A percentile compares a stretch with the other conserved stretches of the same genome.
Conservation (phyloP, 2,797 vertebrate genomes). For the Tragopan temminckii region DNA sequence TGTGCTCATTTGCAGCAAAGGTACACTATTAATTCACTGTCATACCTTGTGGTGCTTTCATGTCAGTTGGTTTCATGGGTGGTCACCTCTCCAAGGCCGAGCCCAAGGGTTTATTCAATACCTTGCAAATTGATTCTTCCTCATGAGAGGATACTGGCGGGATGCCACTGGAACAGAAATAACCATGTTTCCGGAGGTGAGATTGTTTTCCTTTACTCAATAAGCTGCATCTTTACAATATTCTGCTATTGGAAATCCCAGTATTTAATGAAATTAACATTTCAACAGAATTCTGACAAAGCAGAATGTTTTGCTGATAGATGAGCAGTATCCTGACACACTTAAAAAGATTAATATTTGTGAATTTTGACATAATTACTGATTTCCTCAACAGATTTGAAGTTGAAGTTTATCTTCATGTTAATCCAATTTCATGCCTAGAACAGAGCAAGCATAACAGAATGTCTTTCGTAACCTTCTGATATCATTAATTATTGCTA, state of each 20-base stretch:
- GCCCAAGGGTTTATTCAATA: constrained; percentile 25
- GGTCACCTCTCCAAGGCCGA: constrained; percentile 30
- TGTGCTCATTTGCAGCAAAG: constrained; percentile 1
- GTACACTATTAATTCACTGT: neutral
- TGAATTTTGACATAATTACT: constrained; percentile 76
- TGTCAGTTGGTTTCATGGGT: constrained; percentile 32
- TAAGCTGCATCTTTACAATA: neutral
- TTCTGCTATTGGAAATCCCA: neutral
- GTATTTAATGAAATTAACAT: constrained; percentile 32
- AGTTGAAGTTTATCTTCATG: constrained; percentile 76
- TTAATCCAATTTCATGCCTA: constrained; percentile 85
- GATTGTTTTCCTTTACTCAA: neutral
- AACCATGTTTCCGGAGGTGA: neutral
- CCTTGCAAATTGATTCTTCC: constrained; percentile 58
- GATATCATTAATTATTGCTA: constrained; percentile 86
- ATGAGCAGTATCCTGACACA: constrained; percentile 1
- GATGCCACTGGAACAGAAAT: constrained; percentile 22
- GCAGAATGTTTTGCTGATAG: neutral
- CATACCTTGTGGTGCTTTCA: neutral
- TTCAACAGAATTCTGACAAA: neutral
- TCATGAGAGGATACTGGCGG: constrained; percentile 17
- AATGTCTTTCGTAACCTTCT: constrained; percentile 81
- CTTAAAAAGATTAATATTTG: constrained; percentile 66
- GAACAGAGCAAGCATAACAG: constrained; percentile 74
- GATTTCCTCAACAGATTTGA: constrained; percentile 78